Evolutionary conservation across 2,888 invertebrate species (phyloP).

Genomic region (Criorhina ranunculi): DNA sequence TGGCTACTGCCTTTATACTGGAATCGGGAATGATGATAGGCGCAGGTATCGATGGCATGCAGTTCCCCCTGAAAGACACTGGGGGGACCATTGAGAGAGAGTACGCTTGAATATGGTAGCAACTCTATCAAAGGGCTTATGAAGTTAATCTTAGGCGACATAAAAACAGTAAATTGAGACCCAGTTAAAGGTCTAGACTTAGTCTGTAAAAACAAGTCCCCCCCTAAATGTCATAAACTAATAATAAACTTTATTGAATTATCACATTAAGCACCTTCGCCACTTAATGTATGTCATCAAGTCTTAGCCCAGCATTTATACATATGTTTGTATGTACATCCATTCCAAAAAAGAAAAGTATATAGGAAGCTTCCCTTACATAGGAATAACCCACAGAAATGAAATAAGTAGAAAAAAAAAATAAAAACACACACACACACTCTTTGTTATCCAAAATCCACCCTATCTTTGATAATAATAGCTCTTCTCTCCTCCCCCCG

Average conservation of each 20-base stretch:
- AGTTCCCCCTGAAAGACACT: too few species aligned
- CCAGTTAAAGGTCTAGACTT: too few species aligned
- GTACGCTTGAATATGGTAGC: too few species aligned
- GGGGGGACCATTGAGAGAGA: too few species aligned
- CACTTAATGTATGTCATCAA: slow-evolving; percentile 13
- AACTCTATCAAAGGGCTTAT: too few species aligned
- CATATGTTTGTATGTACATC: slow-evolving; percentile 8
- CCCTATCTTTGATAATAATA: slow-evolving; percentile 69
- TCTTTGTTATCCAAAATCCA: slow-evolving; percentile 63
- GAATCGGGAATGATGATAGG: too few species aligned
- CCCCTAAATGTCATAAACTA: not conserved
- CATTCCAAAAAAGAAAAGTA: slow-evolving; percentile 42
- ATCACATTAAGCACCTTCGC: slow-evolving; percentile 21
- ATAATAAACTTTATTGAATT: not conserved
- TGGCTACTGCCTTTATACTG: too few species aligned
- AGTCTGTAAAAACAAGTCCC: too few species aligned
- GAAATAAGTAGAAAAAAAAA: slow-evolving; percentile 12
- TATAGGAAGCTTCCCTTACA: slow-evolving; percentile 69
- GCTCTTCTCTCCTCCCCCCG: slow-evolving; percentile 47
- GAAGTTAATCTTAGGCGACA: too few species aligned
- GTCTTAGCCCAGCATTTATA: not conserved
- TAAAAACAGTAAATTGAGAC: too few species aligned
- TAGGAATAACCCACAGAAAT: slow-evolving; percentile 12
- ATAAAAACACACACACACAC: not conserved
- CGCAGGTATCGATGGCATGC: too few species aligned